phyloP scores from a whole-genome alignment of 2,888 invertebrate species.

The Formica aserva region DNA sequence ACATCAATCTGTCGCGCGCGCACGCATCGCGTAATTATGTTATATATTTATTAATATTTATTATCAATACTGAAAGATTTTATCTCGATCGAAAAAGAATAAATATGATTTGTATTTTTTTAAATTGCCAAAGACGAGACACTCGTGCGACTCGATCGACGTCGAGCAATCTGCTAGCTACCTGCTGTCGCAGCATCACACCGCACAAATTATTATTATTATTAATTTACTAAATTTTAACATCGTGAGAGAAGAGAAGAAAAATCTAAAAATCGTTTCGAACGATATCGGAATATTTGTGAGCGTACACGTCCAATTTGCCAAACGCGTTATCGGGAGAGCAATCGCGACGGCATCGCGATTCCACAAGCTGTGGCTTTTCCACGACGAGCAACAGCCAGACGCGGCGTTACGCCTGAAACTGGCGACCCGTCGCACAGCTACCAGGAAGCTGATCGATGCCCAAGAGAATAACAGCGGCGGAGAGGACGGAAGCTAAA shows the following conservation, averaged over 20 bases:
- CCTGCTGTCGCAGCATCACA: conserved; percentile 13
- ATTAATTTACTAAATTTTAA: not conserved
- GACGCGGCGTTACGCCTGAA: conserved; percentile 72
- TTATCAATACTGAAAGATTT: not conserved
- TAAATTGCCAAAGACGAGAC: not conserved
- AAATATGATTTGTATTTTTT: not conserved
- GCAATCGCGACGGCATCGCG: not conserved
- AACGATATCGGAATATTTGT: not conserved
- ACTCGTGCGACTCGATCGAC: conserved; percentile 1
- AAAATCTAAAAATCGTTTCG: too few species aligned
- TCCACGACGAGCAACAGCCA: conserved; percentile 59
- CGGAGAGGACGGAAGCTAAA: conserved; percentile 68
- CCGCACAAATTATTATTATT: conserved; percentile 6
- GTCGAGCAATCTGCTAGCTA: not conserved
- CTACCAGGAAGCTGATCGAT: conserved; percentile 76
- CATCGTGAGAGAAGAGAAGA: not conserved
- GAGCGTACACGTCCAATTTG: not conserved
- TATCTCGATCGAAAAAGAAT: not conserved
- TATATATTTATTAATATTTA: not conserved
- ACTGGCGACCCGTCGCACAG: conserved; percentile 73
- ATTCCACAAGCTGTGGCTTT: conserved; percentile 50
- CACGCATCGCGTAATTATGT: not conserved
- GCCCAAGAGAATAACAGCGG: conserved; percentile 74
- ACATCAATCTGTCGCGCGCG: not conserved
- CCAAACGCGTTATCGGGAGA: not conserved